Conservation (phyloP, 30 jellyfish, hydroid and myxozoan species). For the Cassiopea andromeda region DNA sequence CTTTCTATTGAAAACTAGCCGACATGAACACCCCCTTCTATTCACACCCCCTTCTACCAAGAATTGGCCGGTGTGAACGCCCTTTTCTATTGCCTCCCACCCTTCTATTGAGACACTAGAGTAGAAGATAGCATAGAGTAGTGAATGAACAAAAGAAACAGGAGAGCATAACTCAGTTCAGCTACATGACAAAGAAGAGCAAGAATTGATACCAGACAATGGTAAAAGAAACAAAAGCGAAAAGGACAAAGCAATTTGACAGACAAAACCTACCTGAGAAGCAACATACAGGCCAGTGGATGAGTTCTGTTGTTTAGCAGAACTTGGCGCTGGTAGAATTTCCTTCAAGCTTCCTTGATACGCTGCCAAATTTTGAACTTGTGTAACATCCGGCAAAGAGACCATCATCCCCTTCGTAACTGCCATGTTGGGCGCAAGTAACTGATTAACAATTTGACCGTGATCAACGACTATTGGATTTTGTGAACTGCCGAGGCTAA, state of each 20-base stretch:
- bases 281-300: slow-evolving; percentile 45
- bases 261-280: slow-evolving; percentile 30
- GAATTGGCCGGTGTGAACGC: no score
- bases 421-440: slow-evolving; percentile 91
- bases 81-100: no score
- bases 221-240: background rate
- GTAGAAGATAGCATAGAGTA: no score
- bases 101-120: no score
- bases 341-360: slow-evolving; percentile 67
- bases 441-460: slow-evolving; percentile 44
- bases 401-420: slow-evolving; percentile 95
- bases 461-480: slow-evolving; percentile 50
- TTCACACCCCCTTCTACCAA: no score
- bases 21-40: no score
- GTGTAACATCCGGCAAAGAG: slow-evolving; percentile 82
- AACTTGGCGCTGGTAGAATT: slow-evolving; percentile 66
- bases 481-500: slow-evolving; percentile 24
- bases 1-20: no score
- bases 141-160: background rate
- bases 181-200: background rate
- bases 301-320: slow-evolving; percentile 23
- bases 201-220: background rate
- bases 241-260: background rate
- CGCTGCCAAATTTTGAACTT: slow-evolving; percentile 50
- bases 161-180: background rate